These are phyloP conservation scores for Incurvaria masculella DNA, from an alignment of 2,888 invertebrate genomes.

Conservation along the genomic window DNA sequence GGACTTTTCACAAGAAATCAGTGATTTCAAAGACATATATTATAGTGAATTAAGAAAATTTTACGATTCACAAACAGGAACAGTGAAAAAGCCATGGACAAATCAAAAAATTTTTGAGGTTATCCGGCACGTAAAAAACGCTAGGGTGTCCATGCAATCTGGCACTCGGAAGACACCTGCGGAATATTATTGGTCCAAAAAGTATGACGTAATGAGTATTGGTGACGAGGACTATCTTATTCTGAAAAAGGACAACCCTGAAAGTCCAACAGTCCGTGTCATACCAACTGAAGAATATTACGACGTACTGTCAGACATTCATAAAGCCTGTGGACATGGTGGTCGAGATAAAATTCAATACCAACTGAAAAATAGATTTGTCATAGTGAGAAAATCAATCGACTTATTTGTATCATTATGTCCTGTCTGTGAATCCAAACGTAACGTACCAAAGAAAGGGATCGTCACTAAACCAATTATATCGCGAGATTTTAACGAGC, in stretches of 20 bases:
- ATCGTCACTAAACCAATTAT: slow-evolving; percentile 21
- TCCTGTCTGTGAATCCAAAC: background rate
- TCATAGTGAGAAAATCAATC: background rate
- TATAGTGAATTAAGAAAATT: no score
- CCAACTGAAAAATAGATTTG: background rate
- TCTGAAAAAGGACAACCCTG: slow-evolving; percentile 13
- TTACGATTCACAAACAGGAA: no score
- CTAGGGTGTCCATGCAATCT: no score
- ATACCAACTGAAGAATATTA: slow-evolving; percentile 17
- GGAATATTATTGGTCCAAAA: slow-evolving; percentile 1
- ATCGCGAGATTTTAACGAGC: slow-evolving; percentile 20
- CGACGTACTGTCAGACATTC: slow-evolving; percentile 14
- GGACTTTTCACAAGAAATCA: no score
- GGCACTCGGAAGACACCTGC: no score
- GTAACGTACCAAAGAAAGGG: slow-evolving; percentile 13
- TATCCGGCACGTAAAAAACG: no score
- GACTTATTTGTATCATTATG: background rate
- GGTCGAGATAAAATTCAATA: background rate
- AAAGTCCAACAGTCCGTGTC: slow-evolving; percentile 15
- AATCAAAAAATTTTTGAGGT: slow-evolving; percentile 3
- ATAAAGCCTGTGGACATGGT: slow-evolving; percentile 11
- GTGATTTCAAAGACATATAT: no score
- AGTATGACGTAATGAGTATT: slow-evolving; percentile 16
- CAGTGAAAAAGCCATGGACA: no score
- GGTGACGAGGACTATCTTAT: slow-evolving; percentile 14